These are phyloP conservation scores for Drosophila willistoni DNA, from an alignment of 1,140 invertebrate species.

Conservation along the genomic window DNA sequence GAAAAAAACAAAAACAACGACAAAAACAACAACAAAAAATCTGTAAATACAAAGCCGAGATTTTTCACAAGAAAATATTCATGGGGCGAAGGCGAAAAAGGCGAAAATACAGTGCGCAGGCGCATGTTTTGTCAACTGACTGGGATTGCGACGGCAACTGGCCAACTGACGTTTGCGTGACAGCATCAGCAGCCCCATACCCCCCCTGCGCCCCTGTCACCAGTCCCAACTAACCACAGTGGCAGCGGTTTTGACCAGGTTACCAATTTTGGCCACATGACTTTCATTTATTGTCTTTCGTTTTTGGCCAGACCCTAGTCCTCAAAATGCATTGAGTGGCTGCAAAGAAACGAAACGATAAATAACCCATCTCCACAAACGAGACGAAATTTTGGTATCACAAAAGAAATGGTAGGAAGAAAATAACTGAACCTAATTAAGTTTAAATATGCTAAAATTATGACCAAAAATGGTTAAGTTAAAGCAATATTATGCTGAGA, in stretches of 20 bases:
- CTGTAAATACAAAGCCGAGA: slow-evolving; percentile 57
- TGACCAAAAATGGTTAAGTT: too few species aligned
- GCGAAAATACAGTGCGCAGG: slow-evolving; percentile 43
- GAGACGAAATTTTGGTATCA: background rate
- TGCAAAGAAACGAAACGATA: slow-evolving; percentile 5
- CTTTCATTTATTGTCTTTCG: slow-evolving; percentile 75
- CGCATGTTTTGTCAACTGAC: slow-evolving; percentile 71
- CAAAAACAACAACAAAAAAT: background rate
- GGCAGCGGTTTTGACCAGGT: slow-evolving; percentile 58
- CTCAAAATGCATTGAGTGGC: slow-evolving; percentile 6
- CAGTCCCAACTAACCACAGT: background rate
- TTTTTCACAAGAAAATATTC: slow-evolving; percentile 80
- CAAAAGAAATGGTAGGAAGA: background rate
- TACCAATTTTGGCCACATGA: slow-evolving; percentile 76
- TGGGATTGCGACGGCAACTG: slow-evolving; percentile 30
- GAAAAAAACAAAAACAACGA: slow-evolving; percentile 16
- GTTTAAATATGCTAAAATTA: background rate
- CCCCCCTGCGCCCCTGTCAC: too few species aligned
- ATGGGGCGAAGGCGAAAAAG: slow-evolving; percentile 66
- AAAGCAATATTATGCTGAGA: background rate
- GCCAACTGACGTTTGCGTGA: slow-evolving; percentile 67
- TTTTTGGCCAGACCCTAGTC: slow-evolving; percentile 34
- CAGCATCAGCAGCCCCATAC: slow-evolving; percentile 41
- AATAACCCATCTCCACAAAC: slow-evolving; percentile 2
- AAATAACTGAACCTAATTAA: background rate